Evolutionary conservation across 2,797 vertebrate species (phyloP).

Genomic region (Netta rufina): DNA sequence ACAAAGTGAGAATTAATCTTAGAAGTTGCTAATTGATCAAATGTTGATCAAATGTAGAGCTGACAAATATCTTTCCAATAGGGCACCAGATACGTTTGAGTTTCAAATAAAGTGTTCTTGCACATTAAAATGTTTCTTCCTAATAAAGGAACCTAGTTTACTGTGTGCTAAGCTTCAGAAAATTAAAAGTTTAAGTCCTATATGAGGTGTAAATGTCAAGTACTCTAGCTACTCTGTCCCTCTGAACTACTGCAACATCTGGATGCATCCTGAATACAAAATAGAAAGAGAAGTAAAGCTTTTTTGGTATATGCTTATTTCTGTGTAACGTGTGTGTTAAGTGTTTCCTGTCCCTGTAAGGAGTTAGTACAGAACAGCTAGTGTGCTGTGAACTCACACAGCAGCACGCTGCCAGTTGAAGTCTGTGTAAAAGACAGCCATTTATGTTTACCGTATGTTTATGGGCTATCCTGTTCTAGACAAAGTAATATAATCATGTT

Average conservation of each 20-base stretch:
- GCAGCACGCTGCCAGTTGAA: neutral
- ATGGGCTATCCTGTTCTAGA: neutral
- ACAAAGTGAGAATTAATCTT: slow-evolving; percentile 69
- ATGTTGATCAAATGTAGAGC: neutral
- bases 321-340: slow-evolving; percentile 28
- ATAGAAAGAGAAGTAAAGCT: slow-evolving; percentile 55
- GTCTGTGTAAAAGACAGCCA: neutral
- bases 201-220: slow-evolving; percentile 50
- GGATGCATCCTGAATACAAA: slow-evolving; percentile 7
- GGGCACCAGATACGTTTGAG: slow-evolving; percentile 40
- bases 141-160: slow-evolving; percentile 63
- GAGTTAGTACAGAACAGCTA: slow-evolving; percentile 39
- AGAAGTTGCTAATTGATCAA: slow-evolving; percentile 4
- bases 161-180: slow-evolving; percentile 54
- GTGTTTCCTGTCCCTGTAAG: slow-evolving; percentile 39
- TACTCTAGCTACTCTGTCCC: slow-evolving; percentile 53
- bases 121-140: slow-evolving; percentile 64
- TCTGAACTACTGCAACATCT: slow-evolving; percentile 35
- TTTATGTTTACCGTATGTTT: slow-evolving; percentile 17
- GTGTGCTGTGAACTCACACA: slow-evolving; percentile 16
- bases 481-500: neutral
- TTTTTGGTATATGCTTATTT: slow-evolving; percentile 40
- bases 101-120: slow-evolving; percentile 64
- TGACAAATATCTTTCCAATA: slow-evolving; percentile 15
- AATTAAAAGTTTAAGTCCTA: neutral